Evolutionary conservation across 2,888 invertebrate genomes (phyloP).

Genomic region (Endomychus coccineus): DNA sequence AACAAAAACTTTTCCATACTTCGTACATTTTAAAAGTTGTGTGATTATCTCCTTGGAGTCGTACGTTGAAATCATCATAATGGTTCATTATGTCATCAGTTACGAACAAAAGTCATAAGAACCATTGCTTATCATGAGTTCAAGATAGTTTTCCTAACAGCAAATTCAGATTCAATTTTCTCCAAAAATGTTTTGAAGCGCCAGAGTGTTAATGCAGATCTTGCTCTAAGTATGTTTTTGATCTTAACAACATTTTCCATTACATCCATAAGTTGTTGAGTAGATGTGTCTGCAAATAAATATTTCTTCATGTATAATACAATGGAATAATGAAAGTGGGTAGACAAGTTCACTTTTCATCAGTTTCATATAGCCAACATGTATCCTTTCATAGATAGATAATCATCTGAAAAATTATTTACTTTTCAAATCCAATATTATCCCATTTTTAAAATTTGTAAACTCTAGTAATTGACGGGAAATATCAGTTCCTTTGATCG

Average conservation of each 20-base stretch:
- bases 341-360: constrained; percentile 23
- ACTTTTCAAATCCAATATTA: constrained; percentile 25
- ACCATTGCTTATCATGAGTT: constrained; percentile 19
- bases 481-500: constrained; percentile 23
- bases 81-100: too few species aligned
- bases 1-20: constrained; percentile 22
- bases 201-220: constrained; percentile 24
- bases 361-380: constrained; percentile 24
- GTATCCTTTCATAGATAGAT: constrained; percentile 24
- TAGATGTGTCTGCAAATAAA: too few species aligned
- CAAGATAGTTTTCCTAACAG: constrained; percentile 21
- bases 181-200: constrained; percentile 24
- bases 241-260: constrained; percentile 25
- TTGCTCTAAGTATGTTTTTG: constrained; percentile 21
- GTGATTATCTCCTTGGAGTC: constrained; percentile 22
- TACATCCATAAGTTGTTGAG: constrained; percentile 21
- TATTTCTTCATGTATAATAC: constrained; percentile 26
- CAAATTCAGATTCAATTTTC: too few species aligned
- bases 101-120: constrained; percentile 16
- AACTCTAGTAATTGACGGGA: constrained; percentile 23
- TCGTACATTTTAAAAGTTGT: constrained; percentile 25
- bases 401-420: constrained; percentile 26
- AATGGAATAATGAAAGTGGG: constrained; percentile 26
- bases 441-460: constrained; percentile 24
- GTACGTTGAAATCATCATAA: too few species aligned